phyloP scores from a whole-genome alignment of 2,888 invertebrate genomes.

The Litoditis marina region DNA sequence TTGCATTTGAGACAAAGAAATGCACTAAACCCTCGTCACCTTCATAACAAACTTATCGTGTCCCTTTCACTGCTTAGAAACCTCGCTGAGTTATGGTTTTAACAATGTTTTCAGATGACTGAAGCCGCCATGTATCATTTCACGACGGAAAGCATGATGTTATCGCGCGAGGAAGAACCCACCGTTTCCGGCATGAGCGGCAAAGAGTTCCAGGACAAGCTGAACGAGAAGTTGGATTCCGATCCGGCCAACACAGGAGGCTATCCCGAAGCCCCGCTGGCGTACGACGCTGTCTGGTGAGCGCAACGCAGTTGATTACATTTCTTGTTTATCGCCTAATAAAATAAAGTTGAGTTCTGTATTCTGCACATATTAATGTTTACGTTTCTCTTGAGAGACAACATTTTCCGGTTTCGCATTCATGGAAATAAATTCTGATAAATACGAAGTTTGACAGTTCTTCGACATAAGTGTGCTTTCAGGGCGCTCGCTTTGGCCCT shows the following conservation, averaged over 20 bases:
- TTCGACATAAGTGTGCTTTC: constrained; percentile 6
- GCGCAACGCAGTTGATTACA: too few species aligned
- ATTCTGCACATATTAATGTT: too few species aligned
- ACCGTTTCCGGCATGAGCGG: constrained; percentile 73
- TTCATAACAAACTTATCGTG: too few species aligned
- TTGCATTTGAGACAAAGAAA: too few species aligned
- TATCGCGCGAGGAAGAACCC: constrained; percentile 85
- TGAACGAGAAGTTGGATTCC: constrained; percentile 78
- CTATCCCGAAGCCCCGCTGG: constrained; percentile 87
- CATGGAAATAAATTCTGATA: not conserved
- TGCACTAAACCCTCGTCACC: too few species aligned
- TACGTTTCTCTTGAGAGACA: too few species aligned
- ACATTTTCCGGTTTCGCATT: too few species aligned
- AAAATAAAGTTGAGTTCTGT: too few species aligned
- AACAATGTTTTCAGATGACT: constrained; percentile 80
- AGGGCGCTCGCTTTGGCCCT: constrained; percentile 88
- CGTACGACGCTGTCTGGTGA: constrained; percentile 95
- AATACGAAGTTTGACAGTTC: not conserved
- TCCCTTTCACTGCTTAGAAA: not conserved
- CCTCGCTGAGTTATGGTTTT: too few species aligned
- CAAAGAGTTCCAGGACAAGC: constrained; percentile 76
- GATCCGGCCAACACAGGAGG: constrained; percentile 78
- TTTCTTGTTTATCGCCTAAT: too few species aligned
- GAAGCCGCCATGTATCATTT: constrained; percentile 93
- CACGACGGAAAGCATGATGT: constrained; percentile 96